A percentile compares a stretch with the other conserved stretches of the same genome.
phyloP scores from a whole-genome alignment of 2,113 vertebrate genomes.

The Halichoerus grypus region DNA sequence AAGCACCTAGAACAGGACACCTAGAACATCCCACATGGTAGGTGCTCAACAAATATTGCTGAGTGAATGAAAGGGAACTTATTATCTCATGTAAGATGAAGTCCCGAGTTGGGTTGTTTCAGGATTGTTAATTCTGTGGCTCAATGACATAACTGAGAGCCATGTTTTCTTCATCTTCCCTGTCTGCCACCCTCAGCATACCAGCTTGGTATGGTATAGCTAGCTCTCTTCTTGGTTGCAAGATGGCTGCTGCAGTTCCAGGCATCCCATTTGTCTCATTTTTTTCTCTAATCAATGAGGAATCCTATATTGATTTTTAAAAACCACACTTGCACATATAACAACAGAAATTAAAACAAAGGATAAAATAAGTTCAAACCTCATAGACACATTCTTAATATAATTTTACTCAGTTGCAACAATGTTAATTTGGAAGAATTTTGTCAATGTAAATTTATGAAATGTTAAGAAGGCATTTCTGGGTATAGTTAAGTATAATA shows the following conservation, averaged over 20 bases:
- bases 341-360: not conserved
- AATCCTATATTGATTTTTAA: slow-evolving; percentile 13
- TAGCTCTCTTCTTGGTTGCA: not conserved
- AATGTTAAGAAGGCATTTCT: not conserved
- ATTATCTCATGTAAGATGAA: not conserved
- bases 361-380: not conserved
- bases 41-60: not conserved
- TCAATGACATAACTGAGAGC: not conserved
- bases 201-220: not conserved
- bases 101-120: not conserved
- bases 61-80: not conserved
- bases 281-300: not conserved
- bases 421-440: slow-evolving; percentile 21
- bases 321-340: not conserved
- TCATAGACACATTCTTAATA: not conserved
- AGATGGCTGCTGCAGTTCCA: not conserved
- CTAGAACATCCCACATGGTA: not conserved
- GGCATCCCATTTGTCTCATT: not conserved
- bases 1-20: not conserved
- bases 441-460: slow-evolving; percentile 1
- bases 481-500: slow-evolving; percentile 14
- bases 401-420: slow-evolving; percentile 9
- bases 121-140: not conserved
- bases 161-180: not conserved
- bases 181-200: not conserved